Percentiles rank a stretch among this genome's conserved stretches.
Evolutionary conservation across 2,113 vertebrate species (phyloP).

Genomic region (Amphilophus citrinellus): DNA sequence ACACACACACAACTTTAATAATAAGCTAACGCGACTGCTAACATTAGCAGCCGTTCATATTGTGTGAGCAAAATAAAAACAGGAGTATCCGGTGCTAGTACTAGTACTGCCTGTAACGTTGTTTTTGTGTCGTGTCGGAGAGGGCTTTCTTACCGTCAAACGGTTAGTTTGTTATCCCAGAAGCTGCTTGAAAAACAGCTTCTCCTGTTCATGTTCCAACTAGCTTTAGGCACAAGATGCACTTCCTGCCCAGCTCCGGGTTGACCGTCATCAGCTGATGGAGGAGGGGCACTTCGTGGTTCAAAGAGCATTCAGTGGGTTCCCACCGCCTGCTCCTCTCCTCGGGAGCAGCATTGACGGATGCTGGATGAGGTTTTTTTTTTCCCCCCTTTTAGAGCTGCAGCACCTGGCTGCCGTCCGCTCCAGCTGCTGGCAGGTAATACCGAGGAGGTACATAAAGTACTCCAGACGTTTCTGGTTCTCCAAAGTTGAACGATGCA

Average conservation of each 20-base stretch:
- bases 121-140: neutral
- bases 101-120: fast-evolving
- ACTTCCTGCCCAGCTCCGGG: constrained; percentile 75
- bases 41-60: constrained; percentile 44
- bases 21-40: constrained; percentile 53
- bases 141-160: constrained; percentile 52
- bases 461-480: neutral
- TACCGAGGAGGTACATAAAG: neutral
- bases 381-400: neutral
- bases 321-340: neutral
- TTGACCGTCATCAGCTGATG: constrained; percentile 76
- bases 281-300: constrained; percentile 55
- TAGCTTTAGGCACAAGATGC: constrained; percentile 21
- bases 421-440: constrained; percentile 6
- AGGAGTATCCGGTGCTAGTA: fast-evolving
- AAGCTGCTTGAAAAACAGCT: neutral
- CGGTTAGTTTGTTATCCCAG: neutral
- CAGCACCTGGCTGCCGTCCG: neutral
- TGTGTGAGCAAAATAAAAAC: neutral
- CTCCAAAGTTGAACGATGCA: neutral
- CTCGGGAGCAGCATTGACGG: too few relatives aligned
- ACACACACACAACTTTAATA: constrained; percentile 42
- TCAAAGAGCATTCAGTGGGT: neutral
- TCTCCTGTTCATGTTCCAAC: constrained; percentile 61
- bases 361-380: neutral